Evolutionary conservation across 2,888 invertebrate genomes (phyloP).

Genomic region (Escarpia spicata): DNA sequence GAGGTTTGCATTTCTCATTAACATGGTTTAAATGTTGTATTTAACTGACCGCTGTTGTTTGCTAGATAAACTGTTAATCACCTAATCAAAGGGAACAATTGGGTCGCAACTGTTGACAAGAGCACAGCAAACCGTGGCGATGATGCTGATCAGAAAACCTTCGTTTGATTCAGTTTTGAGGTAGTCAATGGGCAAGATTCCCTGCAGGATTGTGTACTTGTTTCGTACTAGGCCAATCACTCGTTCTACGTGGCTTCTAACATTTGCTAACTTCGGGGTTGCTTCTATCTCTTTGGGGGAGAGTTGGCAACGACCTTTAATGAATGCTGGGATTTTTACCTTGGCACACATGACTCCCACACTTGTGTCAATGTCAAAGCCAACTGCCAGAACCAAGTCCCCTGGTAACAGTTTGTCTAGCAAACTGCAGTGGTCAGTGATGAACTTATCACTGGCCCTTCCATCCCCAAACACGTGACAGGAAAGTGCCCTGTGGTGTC

Average conservation of each 20-base stretch:
- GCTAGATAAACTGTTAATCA: neutral
- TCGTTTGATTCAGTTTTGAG: neutral
- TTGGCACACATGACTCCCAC: neutral
- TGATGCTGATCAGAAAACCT: neutral
- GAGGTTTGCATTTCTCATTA: no score
- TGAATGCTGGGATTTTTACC: neutral
- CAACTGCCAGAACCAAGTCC: neutral
- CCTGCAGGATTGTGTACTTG: neutral
- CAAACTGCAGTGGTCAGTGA: neutral
- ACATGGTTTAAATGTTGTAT: no score
- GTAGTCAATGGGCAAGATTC: neutral
- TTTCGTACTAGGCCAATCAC: neutral
- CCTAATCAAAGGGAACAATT: neutral
- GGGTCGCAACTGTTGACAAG: neutral
- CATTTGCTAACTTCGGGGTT: neutral
- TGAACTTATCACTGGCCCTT: neutral
- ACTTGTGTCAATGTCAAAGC: neutral
- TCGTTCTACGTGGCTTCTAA: neutral
- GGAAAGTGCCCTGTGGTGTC: neutral
- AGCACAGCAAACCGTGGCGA: neutral
- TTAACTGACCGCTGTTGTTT: no score
- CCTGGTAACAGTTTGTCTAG: neutral
- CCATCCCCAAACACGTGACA: neutral
- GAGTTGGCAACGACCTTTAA: neutral
- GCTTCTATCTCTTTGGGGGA: neutral